Conservation (phyloP, 2,113 vertebrate species). For the Plecturocebus donacophilus region DNA sequence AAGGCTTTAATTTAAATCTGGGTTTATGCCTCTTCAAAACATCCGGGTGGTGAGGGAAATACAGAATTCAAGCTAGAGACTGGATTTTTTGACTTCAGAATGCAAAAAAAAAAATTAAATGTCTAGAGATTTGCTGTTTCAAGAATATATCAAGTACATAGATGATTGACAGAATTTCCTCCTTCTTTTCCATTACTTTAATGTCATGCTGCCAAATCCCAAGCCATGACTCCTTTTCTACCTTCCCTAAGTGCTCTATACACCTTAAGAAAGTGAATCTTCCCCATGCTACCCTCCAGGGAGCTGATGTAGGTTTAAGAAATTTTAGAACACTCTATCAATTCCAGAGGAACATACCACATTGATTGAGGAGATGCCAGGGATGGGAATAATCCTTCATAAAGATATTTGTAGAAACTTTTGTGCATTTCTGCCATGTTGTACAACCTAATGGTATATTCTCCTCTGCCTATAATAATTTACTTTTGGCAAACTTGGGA, state of each 20-base stretch:
- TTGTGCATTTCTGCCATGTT: background rate
- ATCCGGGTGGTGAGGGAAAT: background rate
- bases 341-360: background rate
- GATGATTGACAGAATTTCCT: background rate
- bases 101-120: background rate
- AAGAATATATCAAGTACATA: background rate
- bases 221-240: background rate
- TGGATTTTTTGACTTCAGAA: background rate
- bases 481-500: constrained; percentile 34
- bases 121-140: background rate
- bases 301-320: background rate
- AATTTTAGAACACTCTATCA: background rate
- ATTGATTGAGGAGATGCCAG: background rate
- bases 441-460: background rate
- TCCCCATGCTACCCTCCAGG: background rate
- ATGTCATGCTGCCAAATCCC: background rate
- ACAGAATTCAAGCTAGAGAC: background rate
- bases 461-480: constrained; percentile 40
- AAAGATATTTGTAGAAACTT: constrained; percentile 37
- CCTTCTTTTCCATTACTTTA: constrained; percentile 20
- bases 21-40: background rate
- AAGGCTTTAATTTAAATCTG: constrained; percentile 30
- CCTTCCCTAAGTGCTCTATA: background rate
- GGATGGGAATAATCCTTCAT: constrained; percentile 15
- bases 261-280: background rate